A percentile compares a stretch with the other conserved stretches of the same genome.
phyloP scores from a whole-genome alignment of 2,113 vertebrate genomes.

The Hystrix brachyura region DNA sequence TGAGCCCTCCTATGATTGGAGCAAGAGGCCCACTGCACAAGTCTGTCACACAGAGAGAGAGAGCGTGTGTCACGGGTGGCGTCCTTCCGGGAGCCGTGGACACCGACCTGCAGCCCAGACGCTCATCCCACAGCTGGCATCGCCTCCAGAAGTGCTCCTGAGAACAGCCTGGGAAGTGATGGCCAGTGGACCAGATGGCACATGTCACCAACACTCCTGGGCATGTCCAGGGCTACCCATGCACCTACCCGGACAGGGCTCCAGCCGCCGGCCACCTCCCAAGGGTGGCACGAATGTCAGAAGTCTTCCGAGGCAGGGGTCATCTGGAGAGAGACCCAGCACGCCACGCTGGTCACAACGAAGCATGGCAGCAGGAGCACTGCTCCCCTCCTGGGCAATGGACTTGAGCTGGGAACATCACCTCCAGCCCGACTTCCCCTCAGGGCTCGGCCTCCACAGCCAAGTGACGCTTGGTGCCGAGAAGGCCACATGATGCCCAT shows the following conservation, averaged over 20 bases:
- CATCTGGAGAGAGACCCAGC: conserved; percentile 14
- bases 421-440: not conserved
- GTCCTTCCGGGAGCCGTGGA: rapidly evolving
- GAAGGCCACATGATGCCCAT: not conserved
- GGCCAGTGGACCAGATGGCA: not conserved
- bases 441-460: not conserved
- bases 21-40: not conserved
- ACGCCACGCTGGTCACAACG: not conserved
- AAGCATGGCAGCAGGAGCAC: rapidly evolving
- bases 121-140: rapidly evolving
- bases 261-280: not conserved
- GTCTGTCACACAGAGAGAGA: not conserved
- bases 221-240: rapidly evolving
- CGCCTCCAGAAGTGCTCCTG: rapidly evolving
- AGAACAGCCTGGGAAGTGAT: rapidly evolving
- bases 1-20: rapidly evolving
- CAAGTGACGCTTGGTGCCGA: not conserved
- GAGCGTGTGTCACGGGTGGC: rapidly evolving
- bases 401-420: not conserved
- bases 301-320: rapidly evolving
- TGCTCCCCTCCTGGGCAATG: too few relatives aligned
- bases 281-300: not conserved
- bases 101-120: conserved; percentile 25
- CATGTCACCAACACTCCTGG: rapidly evolving
- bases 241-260: not conserved